Evolutionary conservation across 2,797 vertebrate species (phyloP).

Genomic region (Crenichthys baileyi): DNA sequence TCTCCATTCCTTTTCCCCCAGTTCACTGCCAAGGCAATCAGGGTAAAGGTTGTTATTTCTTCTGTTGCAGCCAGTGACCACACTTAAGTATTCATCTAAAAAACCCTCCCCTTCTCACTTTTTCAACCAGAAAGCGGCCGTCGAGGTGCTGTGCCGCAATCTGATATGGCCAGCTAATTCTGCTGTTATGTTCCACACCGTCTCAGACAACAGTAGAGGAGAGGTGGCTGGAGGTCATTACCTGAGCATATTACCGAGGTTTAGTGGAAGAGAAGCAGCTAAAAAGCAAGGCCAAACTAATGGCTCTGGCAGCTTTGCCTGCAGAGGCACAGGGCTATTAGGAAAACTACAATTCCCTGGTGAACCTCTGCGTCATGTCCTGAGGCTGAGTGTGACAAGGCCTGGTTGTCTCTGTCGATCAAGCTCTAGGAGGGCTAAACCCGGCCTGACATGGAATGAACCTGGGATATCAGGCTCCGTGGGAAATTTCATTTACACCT

Average conservation of each 20-base stretch:
- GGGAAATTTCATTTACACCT: constrained; percentile 69
- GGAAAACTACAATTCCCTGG: constrained; percentile 78
- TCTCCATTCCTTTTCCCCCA: constrained; percentile 48
- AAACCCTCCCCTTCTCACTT: constrained; percentile 26
- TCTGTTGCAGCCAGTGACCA: constrained; percentile 60
- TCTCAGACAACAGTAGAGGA: constrained; percentile 55
- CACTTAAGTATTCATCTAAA: constrained; percentile 74
- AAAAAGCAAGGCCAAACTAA: constrained; percentile 70
- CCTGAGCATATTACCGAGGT: constrained; percentile 58
- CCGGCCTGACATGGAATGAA: constrained; percentile 63
- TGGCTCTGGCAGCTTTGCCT: constrained; percentile 62
- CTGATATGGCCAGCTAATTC: constrained; percentile 62
- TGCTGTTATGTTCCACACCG: constrained; percentile 50
- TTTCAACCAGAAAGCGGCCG: constrained; percentile 26
- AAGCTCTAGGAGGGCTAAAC: constrained; percentile 61
- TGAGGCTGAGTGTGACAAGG: constrained; percentile 69
- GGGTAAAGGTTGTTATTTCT: constrained; percentile 75
- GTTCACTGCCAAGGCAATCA: constrained; percentile 68
- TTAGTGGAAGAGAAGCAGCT: constrained; percentile 56
- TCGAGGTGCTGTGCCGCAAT: constrained; percentile 46
- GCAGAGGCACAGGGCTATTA: constrained; percentile 73
- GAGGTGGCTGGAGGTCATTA: constrained; percentile 66
- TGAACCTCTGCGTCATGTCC: constrained; percentile 73
- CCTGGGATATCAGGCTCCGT: constrained; percentile 62
- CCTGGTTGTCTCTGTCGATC: constrained; percentile 76